phyloP scores from a whole-genome alignment of 2,888 invertebrate genomes.

The Dioctria rufipes region DNA sequence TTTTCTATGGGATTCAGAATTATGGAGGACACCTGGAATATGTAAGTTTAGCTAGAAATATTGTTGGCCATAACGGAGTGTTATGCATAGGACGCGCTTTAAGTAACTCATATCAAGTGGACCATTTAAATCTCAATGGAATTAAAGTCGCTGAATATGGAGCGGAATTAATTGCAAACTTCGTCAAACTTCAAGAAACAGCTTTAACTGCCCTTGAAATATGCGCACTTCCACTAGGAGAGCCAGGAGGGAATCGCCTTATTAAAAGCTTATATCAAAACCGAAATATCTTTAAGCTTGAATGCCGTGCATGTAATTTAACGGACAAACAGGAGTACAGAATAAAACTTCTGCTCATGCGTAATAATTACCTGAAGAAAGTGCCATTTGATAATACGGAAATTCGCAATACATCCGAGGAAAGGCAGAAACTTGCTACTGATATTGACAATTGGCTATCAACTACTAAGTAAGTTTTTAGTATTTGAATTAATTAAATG shows the following conservation, averaged over 20 bases:
- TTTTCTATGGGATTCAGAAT: conserved; percentile 14
- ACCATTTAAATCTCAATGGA: conserved; percentile 18
- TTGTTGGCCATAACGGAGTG: not conserved
- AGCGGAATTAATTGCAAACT: not conserved
- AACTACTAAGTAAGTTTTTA: not conserved
- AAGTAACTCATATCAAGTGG: conserved; percentile 3
- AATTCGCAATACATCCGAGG: not conserved
- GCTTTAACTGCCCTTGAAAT: conserved; percentile 7
- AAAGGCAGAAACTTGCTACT: not conserved
- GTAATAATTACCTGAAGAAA: conserved; percentile 34
- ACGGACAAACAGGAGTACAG: not conserved
- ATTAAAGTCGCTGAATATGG: conserved; percentile 3
- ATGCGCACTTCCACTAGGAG: conserved; percentile 7
- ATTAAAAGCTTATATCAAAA: not conserved
- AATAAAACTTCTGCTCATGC: not conserved
- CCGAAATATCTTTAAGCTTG: not conserved
- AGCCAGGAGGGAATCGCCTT: not conserved
- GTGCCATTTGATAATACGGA: not conserved
- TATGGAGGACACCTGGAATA: conserved; percentile 36
- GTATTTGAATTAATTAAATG: not conserved
- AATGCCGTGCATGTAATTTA: conserved; percentile 35
- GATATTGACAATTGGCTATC: not conserved
- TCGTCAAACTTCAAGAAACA: not conserved
- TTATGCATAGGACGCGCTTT: not conserved
- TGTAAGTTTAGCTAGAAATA: conserved; percentile 28